Base-by-base conservation (phyloP, 2,797 vertebrate genomes). In the Crypturellus tataupa region DNA sequence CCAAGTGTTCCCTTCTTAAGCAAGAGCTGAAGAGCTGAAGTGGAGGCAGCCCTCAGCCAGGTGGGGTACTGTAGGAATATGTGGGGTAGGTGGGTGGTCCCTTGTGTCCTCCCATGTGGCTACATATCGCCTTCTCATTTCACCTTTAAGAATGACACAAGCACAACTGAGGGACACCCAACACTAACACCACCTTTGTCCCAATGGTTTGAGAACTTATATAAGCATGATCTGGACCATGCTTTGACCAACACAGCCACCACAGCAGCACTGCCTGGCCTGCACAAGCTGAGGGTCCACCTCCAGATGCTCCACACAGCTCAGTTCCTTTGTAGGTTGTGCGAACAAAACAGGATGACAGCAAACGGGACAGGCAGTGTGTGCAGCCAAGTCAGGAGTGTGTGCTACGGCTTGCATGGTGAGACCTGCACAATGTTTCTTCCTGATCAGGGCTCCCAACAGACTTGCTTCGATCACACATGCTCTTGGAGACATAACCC, bases 121-220 rank as follows among this genome's bases (percentile, higher is more conserved):
- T 12, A 16, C 62, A 81, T 14, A 51, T 23, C 15, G 17, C n/a
- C 69, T 71, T 81, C 42, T 77, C 59, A 58, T 69, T 80, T 85
- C 47, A 90, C 11, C 91, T 72, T 62, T 35, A 62, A 88, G 79
- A 69, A 91, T 85, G 89, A 62, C 7, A 83, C 83, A 56, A 94
- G 47, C 44, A 19, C 53, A 87, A 92, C 49, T 87, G 92, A 94
- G 81, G 85, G 90, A 93, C 86, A 95, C 80, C 80, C 94, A 94
- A 94, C n/a, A 31, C 63, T 89, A 94, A 93, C 85, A 94, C 80
- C 95, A 95, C 87, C 80, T 96, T 91, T 92, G 87, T 94, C 93
- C 39, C 92, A 70, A 2, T 46, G 70, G 70, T 95, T 96, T 93
- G 92, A 9, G 53, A 93, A 85, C 78, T 95, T 80, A 91, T 77